phyloP scores from a whole-genome alignment of 2,888 invertebrate genomes.

The Cremastobaeus sp. region DNA sequence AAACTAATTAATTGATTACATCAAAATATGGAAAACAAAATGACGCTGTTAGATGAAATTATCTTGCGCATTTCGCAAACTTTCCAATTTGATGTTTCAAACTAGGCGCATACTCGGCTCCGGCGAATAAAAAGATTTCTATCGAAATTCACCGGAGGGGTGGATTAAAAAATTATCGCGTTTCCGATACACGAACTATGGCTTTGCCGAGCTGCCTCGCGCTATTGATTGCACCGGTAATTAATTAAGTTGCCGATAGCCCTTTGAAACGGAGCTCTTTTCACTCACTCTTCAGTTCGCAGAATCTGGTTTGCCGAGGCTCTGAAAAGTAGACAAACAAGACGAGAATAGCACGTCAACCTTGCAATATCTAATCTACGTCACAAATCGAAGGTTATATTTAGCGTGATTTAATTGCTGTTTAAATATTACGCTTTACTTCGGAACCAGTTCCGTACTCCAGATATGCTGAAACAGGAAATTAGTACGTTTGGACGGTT shows the following conservation, averaged over 20 bases:
- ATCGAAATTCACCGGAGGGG: too few relatives aligned
- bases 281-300: constrained; percentile 35
- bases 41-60: too few relatives aligned
- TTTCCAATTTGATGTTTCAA: too few relatives aligned
- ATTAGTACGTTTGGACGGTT: constrained; percentile 32
- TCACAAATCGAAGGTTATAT: constrained; percentile 13
- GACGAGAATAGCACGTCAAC: constrained; percentile 25
- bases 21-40: too few relatives aligned
- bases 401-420: constrained; percentile 22
- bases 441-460: too few relatives aligned
- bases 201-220: constrained; percentile 14
- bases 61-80: too few relatives aligned
- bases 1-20: too few relatives aligned
- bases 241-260: constrained; percentile 26
- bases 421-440: constrained; percentile 19
- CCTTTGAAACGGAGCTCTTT: constrained; percentile 26
- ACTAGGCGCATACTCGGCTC: too few relatives aligned
- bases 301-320: constrained; percentile 25
- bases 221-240: constrained; percentile 11
- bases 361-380: constrained; percentile 30
- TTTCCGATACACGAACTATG: constrained; percentile 7
- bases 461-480: too few relatives aligned
- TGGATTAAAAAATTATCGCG: constrained; percentile 7
- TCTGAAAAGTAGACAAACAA: constrained; percentile 14
- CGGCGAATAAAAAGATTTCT: too few relatives aligned